Conservation (phyloP, 2,797 vertebrate genomes). For the Eremophila alpestris region DNA sequence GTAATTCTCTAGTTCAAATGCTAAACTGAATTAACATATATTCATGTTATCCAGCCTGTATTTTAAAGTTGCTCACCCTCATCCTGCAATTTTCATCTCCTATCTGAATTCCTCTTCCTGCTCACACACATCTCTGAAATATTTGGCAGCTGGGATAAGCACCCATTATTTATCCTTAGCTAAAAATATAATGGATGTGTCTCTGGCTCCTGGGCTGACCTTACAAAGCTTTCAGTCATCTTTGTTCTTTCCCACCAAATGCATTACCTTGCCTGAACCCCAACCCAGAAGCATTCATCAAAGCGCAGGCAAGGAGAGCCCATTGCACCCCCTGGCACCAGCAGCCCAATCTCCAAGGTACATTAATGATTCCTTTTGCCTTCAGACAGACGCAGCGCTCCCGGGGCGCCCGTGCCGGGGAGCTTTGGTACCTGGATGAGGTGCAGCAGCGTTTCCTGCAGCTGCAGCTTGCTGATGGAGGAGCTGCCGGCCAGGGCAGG, state of each 20-base stretch:
- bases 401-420: no score
- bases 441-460: slow-evolving; percentile 87
- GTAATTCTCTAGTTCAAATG: background rate
- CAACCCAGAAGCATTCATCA: background rate
- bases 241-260: background rate
- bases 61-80: background rate
- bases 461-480: slow-evolving; percentile 83
- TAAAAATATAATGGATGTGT: background rate
- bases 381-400: background rate
- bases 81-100: slow-evolving; percentile 3
- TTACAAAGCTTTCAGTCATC: background rate
- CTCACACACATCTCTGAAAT: background rate
- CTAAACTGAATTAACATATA: background rate
- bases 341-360: accelerated
- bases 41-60: background rate
- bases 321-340: background rate
- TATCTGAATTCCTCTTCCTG: background rate
- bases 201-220: background rate
- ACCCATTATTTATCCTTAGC: slow-evolving; percentile 13
- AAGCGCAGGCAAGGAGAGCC: background rate
- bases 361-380: background rate
- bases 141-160: background rate
- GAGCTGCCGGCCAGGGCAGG: background rate
- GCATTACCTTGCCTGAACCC: background rate
- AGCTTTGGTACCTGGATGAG: slow-evolving; percentile 83